Percentiles rank a stretch among this genome's conserved stretches.
phyloP scores from a whole-genome alignment of 2,113 vertebrate genomes.

The Crocuta crocuta region DNA sequence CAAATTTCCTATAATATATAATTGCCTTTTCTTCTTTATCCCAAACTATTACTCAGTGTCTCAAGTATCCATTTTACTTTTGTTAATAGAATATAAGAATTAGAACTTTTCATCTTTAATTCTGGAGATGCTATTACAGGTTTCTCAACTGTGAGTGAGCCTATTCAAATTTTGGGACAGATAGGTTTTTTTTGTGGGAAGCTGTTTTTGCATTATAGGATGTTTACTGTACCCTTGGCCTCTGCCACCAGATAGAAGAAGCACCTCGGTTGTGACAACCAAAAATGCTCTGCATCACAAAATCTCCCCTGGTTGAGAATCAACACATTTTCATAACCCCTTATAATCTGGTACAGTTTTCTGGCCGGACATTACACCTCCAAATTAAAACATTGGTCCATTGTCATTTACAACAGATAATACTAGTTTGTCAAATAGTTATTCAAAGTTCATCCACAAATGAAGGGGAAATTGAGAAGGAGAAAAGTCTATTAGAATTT shows the following conservation, averaged over 20 bases:
- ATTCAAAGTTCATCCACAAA: background rate
- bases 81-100: background rate
- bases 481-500: background rate
- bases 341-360: background rate
- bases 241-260: background rate
- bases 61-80: conserved; percentile 14
- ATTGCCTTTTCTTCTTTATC: background rate
- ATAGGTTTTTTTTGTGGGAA: background rate
- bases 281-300: background rate
- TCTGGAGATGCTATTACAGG: background rate
- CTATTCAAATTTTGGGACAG: background rate
- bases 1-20: background rate
- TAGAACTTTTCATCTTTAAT: background rate
- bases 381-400: background rate
- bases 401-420: background rate
- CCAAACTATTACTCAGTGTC: background rate
- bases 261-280: background rate
- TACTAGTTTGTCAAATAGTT: background rate
- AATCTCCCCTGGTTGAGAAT: background rate
- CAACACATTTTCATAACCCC: background rate
- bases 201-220: background rate
- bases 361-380: background rate
- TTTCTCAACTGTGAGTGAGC: background rate
- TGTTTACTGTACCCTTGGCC: background rate
- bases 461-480: background rate